Conservation (phyloP, 2,797 vertebrate species). For the Xenentodon cancila region DNA sequence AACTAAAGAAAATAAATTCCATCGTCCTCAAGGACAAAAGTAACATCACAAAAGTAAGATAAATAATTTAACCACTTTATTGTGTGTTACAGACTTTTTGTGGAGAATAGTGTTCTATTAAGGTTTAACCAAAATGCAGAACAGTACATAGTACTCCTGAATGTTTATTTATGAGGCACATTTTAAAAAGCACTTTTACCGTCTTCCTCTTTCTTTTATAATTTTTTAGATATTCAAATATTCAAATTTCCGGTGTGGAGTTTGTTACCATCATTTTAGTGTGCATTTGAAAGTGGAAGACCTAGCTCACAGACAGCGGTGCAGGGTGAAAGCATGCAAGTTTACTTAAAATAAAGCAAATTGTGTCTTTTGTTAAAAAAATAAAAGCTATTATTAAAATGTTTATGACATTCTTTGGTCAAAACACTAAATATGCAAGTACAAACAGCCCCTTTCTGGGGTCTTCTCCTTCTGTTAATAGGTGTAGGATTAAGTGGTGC, state of each 20-base stretch:
- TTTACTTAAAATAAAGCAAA: too few relatives aligned
- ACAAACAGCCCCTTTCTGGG: too few relatives aligned
- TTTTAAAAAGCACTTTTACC: conserved; percentile 14
- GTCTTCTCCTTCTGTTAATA: too few relatives aligned
- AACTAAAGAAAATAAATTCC: conserved; percentile 32
- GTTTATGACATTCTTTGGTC: too few relatives aligned
- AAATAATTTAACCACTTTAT: conserved; percentile 18
- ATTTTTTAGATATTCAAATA: conserved; percentile 9
- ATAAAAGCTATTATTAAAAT: too few relatives aligned
- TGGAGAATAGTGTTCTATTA: neutral
- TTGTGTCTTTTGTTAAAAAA: too few relatives aligned
- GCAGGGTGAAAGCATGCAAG: too few relatives aligned
- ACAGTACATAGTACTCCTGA: conserved; percentile 29
- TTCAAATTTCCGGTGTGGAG: conserved; percentile 4
- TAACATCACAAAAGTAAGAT: conserved; percentile 12
- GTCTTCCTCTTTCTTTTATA: conserved; percentile 19
- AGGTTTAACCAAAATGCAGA: conserved; percentile 1
- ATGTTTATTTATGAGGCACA: conserved; percentile 15
- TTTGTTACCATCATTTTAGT: conserved; percentile 12
- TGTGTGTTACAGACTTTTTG: conserved; percentile 13
- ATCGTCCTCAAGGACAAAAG: conserved; percentile 46
- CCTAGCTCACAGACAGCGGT: too few relatives aligned
- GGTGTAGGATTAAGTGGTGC: too few relatives aligned
- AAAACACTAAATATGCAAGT: too few relatives aligned
- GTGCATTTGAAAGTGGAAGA: too few relatives aligned